Evolutionary conservation across 2,888 invertebrate genomes (phyloP).

Genomic region (Dasysyrphus tricinctus): DNA sequence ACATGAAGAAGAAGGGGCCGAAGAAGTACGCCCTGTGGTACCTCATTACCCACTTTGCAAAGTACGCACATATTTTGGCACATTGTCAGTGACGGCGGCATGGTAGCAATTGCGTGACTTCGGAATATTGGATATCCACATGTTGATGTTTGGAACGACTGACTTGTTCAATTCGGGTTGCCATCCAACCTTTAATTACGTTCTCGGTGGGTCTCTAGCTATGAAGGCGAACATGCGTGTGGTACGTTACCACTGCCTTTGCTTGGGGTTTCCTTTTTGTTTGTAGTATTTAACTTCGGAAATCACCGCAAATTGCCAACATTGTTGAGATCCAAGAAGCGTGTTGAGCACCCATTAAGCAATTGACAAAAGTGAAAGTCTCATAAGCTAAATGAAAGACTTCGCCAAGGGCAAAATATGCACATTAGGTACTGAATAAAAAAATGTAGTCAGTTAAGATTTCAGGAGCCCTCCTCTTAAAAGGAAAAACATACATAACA

Average conservation of each 20-base stretch:
- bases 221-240: constrained; percentile 46
- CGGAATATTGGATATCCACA: constrained; percentile 45
- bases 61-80: constrained; percentile 64
- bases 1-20: constrained; percentile 27
- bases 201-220: constrained; percentile 19
- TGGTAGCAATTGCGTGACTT: constrained; percentile 28
- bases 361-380: constrained; percentile 39
- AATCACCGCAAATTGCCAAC: constrained; percentile 18
- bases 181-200: constrained; percentile 59
- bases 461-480: background rate
- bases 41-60: constrained; percentile 65
- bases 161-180: constrained; percentile 34
- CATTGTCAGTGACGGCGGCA: constrained; percentile 48
- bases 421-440: background rate
- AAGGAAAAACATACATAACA: background rate
- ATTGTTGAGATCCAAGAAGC: constrained; percentile 3
- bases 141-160: constrained; percentile 6
- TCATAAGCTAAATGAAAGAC: background rate
- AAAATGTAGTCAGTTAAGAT: background rate
- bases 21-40: constrained; percentile 61
- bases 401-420: background rate
- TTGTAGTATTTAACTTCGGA: background rate
- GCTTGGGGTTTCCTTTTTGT: background rate
- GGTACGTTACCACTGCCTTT: background rate
- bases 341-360: constrained; percentile 15